Evolutionary conservation across 2,113 vertebrate genomes (phyloP).

Genomic region (Pterophyllum scalare): DNA sequence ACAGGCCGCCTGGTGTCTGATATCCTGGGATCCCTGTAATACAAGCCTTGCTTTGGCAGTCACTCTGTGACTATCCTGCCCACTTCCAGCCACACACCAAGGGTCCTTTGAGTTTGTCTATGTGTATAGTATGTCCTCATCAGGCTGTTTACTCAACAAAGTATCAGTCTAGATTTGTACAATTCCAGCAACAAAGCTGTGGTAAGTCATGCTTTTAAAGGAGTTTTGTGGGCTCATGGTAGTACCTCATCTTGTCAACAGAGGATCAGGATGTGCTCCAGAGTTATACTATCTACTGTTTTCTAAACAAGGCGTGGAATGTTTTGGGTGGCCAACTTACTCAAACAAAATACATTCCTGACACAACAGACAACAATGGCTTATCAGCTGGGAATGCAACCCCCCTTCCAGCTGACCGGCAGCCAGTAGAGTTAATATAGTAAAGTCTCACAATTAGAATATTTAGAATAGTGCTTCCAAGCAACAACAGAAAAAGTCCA

Average conservation of each 20-base stretch:
- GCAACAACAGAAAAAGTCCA: not conserved
- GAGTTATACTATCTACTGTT: not conserved
- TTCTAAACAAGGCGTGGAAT: not conserved
- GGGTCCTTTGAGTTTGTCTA: conserved; percentile 59
- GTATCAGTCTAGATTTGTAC: conserved; percentile 37
- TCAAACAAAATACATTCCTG: conserved; percentile 10
- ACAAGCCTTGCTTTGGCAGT: conserved; percentile 77
- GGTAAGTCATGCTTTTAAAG: conserved; percentile 16
- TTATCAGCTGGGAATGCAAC: conserved; percentile 16
- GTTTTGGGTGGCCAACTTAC: not conserved
- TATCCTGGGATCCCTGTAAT: conserved; percentile 81
- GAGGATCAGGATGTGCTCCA: not conserved
- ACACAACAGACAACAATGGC: conserved; percentile 22
- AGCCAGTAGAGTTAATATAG: not conserved
- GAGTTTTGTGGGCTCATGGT: conserved; percentile 3
- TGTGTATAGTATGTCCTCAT: conserved; percentile 65
- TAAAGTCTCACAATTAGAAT: not conserved
- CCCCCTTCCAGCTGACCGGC: conserved; percentile 1
- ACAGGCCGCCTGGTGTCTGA: conserved; percentile 77
- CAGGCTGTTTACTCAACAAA: conserved; percentile 56
- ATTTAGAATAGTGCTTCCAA: not conserved
- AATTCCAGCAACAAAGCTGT: conserved; percentile 48
- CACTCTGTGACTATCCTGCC: conserved; percentile 60
- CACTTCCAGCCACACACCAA: conserved; percentile 68
- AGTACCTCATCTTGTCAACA: conserved; percentile 24